Conservation (phyloP, 2,113 vertebrate species). For the Mastomys coucha region DNA sequence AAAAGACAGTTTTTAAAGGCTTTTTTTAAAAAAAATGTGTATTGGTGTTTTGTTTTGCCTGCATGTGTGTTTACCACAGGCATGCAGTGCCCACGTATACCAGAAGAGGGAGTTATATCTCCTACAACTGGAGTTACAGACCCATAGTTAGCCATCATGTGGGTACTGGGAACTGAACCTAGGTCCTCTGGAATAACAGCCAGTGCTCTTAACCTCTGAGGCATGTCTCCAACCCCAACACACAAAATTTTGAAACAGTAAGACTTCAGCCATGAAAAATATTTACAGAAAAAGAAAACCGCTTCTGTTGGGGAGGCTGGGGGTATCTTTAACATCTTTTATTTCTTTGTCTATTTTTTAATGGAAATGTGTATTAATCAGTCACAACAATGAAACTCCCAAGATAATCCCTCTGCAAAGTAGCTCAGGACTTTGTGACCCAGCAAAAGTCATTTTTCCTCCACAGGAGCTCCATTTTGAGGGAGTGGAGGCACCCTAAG, state of each 20-base stretch:
- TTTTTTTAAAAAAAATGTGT: background rate
- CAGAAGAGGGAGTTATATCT: background rate
- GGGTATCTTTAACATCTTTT: background rate
- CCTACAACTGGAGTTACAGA: background rate
- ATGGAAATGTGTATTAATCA: background rate
- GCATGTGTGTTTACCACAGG: background rate
- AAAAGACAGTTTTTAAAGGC: background rate
- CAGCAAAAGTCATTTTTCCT: background rate
- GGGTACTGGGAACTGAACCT: background rate
- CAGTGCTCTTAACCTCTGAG: background rate
- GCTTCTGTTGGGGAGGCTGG: background rate
- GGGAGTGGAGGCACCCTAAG: background rate
- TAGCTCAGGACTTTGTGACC: background rate
- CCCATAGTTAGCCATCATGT: background rate
- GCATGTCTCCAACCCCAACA: background rate
- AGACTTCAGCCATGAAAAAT: background rate
- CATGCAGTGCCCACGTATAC: background rate
- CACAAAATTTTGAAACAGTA: background rate
- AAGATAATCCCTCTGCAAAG: background rate
- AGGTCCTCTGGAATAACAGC: background rate
- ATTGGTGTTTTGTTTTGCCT: background rate
- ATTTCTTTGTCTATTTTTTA: background rate
- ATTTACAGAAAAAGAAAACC: background rate
- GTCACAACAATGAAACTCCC: background rate
- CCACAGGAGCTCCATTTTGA: background rate